Conservation (phyloP, 2,113 vertebrate species). For the Cebus imitator region DNA sequence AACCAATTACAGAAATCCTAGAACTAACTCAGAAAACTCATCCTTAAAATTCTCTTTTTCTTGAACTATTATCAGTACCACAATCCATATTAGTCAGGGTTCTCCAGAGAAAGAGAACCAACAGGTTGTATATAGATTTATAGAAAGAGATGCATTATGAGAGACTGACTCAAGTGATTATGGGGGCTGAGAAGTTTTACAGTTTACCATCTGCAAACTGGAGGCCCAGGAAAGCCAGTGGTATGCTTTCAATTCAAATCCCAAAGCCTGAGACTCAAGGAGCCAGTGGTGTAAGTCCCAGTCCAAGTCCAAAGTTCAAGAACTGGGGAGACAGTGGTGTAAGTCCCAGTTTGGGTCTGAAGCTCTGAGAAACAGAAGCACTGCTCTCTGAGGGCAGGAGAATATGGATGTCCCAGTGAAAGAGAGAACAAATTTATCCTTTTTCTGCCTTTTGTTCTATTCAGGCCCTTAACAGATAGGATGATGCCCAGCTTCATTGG, state of each 20-base stretch:
- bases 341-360: neutral
- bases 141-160: neutral
- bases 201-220: neutral
- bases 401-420: neutral
- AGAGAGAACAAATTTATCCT: neutral
- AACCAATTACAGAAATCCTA: neutral
- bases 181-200: neutral
- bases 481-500: neutral
- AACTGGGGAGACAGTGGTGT: neutral
- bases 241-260: neutral
- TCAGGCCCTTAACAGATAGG: neutral
- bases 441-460: neutral
- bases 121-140: neutral
- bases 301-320: neutral
- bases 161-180: neutral
- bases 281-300: neutral
- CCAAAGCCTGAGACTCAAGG: neutral
- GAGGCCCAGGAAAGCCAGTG: neutral
- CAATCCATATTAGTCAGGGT: neutral
- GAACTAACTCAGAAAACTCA: neutral
- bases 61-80: neutral
- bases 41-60: neutral
- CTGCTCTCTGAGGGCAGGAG: neutral
- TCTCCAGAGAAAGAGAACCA: neutral
- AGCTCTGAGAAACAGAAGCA: neutral